Conservation (phyloP, 30 jellyfish, hydroid and myxozoan genomes). For the Calvadosia cruxmelitensis region DNA sequence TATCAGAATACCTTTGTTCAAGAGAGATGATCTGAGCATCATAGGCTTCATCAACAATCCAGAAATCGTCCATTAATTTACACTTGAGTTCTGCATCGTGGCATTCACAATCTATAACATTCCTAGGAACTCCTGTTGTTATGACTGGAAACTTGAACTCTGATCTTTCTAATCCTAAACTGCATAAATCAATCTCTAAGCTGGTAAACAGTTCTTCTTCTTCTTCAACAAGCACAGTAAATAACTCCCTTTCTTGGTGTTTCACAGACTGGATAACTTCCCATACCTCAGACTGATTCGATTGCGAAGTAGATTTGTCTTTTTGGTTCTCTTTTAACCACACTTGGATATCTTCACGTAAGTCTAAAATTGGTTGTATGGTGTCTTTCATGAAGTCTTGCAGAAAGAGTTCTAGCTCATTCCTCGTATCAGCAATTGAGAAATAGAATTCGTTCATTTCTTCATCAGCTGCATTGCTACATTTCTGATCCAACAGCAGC, state of each 20-base stretch:
- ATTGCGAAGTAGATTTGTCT: constrained; percentile 20
- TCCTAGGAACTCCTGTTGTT: constrained; percentile 38
- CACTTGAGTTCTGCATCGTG: constrained; percentile 40
- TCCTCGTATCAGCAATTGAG: not conserved
- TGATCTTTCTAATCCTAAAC: constrained; percentile 31
- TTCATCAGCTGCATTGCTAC: not conserved
- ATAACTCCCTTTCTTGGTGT: constrained; percentile 30
- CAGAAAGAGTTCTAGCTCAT: constrained; percentile 11
- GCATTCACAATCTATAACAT: constrained; percentile 29
- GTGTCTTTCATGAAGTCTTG: constrained; percentile 34
- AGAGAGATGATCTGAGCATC: constrained; percentile 28
- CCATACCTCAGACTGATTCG: constrained; percentile 19
- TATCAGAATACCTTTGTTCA: constrained; percentile 48
- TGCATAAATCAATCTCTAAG: constrained; percentile 8
- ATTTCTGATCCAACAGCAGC: not conserved
- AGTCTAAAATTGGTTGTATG: constrained; percentile 39
- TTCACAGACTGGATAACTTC: constrained; percentile 55
- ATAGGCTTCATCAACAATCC: constrained; percentile 39
- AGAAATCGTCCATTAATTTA: constrained; percentile 31
- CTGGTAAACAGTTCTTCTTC: constrained; percentile 23
- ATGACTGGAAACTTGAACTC: constrained; percentile 48
- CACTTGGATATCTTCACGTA: constrained; percentile 42
- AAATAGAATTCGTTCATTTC: not conserved
- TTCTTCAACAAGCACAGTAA: constrained; percentile 35
- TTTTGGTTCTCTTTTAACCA: constrained; percentile 61